Conservation (phyloP, 2,113 vertebrate genomes). For the Menura novaehollandiae region DNA sequence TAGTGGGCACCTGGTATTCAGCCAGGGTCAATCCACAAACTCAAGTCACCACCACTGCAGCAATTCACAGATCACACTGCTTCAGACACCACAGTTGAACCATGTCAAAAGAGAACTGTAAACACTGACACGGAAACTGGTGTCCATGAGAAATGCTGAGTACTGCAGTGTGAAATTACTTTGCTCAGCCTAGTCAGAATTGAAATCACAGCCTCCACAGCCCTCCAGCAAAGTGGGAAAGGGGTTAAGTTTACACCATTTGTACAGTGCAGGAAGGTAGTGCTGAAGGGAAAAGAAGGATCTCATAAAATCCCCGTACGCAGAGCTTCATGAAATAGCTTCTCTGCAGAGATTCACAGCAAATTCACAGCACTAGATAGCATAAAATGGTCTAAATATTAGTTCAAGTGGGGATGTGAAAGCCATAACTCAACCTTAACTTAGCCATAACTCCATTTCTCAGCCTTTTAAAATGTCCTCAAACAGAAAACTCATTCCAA, state of each 20-base stretch:
- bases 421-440: background rate
- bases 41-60: background rate
- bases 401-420: background rate
- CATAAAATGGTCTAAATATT: background rate
- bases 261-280: background rate
- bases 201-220: background rate
- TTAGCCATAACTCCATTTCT: background rate
- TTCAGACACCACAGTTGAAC: background rate
- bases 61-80: background rate
- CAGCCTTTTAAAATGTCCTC: background rate
- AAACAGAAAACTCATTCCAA: background rate
- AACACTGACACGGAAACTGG: background rate
- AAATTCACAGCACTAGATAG: background rate
- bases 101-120: background rate
- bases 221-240: slow-evolving; percentile 23
- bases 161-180: background rate
- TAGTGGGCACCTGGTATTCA: background rate
- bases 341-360: slow-evolving; percentile 2
- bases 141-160: background rate
- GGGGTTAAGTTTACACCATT: slow-evolving; percentile 32
- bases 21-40: background rate
- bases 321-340: background rate
- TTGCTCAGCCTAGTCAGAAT: background rate
- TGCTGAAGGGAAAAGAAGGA: background rate
- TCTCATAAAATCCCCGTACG: slow-evolving; percentile 4